phyloP scores from a whole-genome alignment of 1,140 invertebrate species.

The Lepidurus arcticus region DNA sequence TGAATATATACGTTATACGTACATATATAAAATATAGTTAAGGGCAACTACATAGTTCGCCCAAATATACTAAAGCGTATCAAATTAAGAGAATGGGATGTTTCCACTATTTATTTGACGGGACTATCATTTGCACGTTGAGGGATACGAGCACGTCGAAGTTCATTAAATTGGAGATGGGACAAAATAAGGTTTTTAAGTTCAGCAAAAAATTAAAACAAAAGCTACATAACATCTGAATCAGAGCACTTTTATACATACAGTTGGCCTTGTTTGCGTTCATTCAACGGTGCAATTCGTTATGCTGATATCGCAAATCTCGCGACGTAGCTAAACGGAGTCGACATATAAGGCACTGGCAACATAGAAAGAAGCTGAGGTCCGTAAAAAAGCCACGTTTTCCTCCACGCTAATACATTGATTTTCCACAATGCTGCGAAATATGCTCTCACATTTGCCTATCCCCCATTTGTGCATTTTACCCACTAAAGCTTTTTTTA shows the following conservation, averaged over 20 bases:
- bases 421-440: conserved; percentile 13
- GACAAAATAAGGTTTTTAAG: neutral
- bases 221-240: neutral
- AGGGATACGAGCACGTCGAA: conserved; percentile 1
- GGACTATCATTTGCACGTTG: conserved; percentile 15
- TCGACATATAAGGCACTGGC: conserved; percentile 21
- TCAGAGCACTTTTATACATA: conserved; percentile 1
- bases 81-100: neutral
- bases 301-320: neutral
- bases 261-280: neutral
- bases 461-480: conserved; percentile 8
- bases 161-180: neutral
- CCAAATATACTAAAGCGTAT: too few species aligned
- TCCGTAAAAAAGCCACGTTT: conserved; percentile 14
- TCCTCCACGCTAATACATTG: neutral
- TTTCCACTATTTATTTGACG: neutral
- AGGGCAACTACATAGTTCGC: too few species aligned
- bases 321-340: conserved; percentile 9
- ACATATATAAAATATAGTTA: too few species aligned
- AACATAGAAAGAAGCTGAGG: conserved; percentile 19
- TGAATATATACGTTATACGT: too few species aligned
- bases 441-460: neutral
- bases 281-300: conserved; percentile 6
- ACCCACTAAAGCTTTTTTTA: neutral
- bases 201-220: neutral